Conservation (phyloP, 1,140 invertebrate genomes). For the Lineus longissimus region DNA sequence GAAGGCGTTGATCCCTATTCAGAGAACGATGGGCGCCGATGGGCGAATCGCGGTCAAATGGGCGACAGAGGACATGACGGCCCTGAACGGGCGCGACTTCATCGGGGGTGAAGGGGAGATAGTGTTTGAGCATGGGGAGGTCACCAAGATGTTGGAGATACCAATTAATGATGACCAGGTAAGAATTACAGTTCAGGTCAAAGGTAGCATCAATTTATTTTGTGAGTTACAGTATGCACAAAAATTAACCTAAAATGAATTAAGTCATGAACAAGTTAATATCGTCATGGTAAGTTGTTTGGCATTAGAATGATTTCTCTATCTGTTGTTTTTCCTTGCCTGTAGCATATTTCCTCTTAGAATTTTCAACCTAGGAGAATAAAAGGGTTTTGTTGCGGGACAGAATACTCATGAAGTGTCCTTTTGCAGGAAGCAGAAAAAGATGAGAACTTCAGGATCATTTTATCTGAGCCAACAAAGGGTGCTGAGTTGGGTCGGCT, state of each 20-base stretch:
- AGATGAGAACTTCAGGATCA: constrained; percentile 66
- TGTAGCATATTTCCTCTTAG: no score
- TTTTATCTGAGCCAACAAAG: constrained; percentile 57
- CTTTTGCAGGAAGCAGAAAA: constrained; percentile 59
- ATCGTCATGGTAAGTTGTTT: no score
- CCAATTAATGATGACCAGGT: constrained; percentile 62
- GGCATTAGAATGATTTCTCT: no score
- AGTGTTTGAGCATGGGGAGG: constrained; percentile 61
- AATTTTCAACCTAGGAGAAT: no score
- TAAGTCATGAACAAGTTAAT: no score
- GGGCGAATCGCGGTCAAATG: constrained; percentile 60
- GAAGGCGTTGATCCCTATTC: constrained; percentile 57
- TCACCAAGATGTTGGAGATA: constrained; percentile 59
- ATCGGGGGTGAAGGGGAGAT: constrained; percentile 55
- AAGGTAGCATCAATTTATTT: no score
- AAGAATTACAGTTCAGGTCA: not conserved
- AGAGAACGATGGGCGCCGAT: constrained; percentile 60
- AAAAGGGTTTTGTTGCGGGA: no score
- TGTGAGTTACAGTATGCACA: no score
- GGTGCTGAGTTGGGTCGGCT: constrained; percentile 61
- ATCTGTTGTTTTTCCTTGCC: no score
- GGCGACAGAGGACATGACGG: constrained; percentile 62
- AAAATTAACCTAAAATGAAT: no score
- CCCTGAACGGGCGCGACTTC: constrained; percentile 60
- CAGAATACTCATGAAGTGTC: not conserved